Conservation (phyloP, 2,888 invertebrate species). For the Ochropleura leucogaster region DNA sequence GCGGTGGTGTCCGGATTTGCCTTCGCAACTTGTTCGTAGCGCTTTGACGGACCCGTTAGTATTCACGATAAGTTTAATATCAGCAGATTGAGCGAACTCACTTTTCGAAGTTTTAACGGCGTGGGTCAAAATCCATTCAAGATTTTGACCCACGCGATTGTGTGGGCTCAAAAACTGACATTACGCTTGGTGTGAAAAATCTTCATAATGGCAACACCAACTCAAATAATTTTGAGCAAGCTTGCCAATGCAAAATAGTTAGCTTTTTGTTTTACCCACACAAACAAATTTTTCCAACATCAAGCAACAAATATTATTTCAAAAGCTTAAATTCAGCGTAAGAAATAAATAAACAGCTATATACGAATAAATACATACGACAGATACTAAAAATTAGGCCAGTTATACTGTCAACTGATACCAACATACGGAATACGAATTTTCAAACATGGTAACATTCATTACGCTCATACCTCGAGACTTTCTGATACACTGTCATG, state of each 20-base stretch:
- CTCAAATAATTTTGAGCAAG: constrained; percentile 13
- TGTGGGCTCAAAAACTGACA: neutral
- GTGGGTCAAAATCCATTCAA: neutral
- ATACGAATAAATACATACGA: constrained; percentile 52
- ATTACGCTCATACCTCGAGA: constrained; percentile 5
- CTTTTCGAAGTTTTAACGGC: neutral
- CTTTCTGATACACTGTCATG: neutral
- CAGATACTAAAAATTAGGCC: constrained; percentile 69
- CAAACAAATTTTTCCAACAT: constrained; percentile 45
- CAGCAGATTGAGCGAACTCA: neutral
- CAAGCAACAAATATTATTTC: constrained; percentile 33
- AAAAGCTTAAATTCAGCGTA: constrained; percentile 31
- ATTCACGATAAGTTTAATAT: constrained; percentile 7
- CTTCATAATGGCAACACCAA: constrained; percentile 36
- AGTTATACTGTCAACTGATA: constrained; percentile 65
- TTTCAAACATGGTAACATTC: constrained; percentile 46
- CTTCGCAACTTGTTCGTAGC: neutral
- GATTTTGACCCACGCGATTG: too few species aligned
- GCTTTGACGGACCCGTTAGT: neutral
- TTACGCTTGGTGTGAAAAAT: neutral
- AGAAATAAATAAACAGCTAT: constrained; percentile 47
- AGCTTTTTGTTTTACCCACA: constrained; percentile 25
- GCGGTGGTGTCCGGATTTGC: neutral
- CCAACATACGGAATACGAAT: constrained; percentile 39
- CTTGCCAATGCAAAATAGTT: constrained; percentile 14